phyloP scores from a whole-genome alignment of 2,888 invertebrate genomes.

The Dorcus parallelipipedus region DNA sequence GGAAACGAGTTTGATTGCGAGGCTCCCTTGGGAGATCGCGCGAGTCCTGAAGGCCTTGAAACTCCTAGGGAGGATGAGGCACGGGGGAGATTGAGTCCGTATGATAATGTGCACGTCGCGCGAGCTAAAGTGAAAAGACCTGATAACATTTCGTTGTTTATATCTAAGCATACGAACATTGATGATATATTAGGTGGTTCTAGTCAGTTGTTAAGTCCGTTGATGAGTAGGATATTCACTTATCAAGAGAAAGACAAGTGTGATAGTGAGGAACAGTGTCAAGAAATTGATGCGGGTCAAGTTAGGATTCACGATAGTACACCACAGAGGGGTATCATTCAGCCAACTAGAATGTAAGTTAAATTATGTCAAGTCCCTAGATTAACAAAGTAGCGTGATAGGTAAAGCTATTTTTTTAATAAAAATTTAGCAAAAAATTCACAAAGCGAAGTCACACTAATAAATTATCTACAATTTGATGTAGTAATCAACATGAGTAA shows the following conservation, averaged over 20 bases:
- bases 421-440: too few species aligned
- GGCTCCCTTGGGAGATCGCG: slow-evolving; percentile 67
- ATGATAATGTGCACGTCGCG: slow-evolving; percentile 61
- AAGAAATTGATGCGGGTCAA: slow-evolving; percentile 74
- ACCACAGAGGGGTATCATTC: slow-evolving; percentile 66
- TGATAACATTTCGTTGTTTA: slow-evolving; percentile 61
- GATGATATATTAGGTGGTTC: slow-evolving; percentile 80
- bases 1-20: slow-evolving; percentile 53
- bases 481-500: too few species aligned
- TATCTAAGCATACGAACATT: slow-evolving; percentile 82
- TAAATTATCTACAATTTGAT: too few species aligned
- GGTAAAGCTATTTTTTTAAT: too few species aligned
- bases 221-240: slow-evolving; percentile 57
- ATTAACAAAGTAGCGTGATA: too few species aligned
- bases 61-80: slow-evolving; percentile 43
- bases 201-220: slow-evolving; percentile 60
- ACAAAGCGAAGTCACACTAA: too few species aligned
- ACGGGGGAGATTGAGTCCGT: slow-evolving; percentile 62
- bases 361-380: slow-evolving; percentile 1
- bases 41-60: slow-evolving; percentile 76
- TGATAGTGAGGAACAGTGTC: slow-evolving; percentile 54
- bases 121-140: slow-evolving; percentile 31
- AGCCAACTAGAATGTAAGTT: slow-evolving; percentile 43
- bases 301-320: slow-evolving; percentile 78
- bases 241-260: slow-evolving; percentile 44